phyloP scores from a whole-genome alignment of 2,888 invertebrate genomes.

The Phorcus lineatus region DNA sequence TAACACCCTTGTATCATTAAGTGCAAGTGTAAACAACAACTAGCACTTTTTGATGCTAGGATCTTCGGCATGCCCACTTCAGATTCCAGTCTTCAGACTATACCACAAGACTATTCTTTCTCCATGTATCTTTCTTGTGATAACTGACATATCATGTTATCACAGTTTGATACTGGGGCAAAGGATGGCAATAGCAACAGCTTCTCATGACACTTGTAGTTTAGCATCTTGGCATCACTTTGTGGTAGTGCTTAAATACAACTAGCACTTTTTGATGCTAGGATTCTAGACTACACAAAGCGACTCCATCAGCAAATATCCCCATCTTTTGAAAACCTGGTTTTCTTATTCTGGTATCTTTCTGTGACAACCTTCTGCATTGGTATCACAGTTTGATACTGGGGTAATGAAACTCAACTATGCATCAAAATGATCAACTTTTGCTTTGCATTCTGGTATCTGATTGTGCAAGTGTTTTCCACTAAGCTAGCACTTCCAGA shows the following conservation, averaged over 20 bases:
- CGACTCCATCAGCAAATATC: no score
- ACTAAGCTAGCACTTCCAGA: no score
- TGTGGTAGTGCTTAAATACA: no score
- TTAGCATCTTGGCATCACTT: no score
- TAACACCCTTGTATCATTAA: not conserved
- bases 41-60: constrained; percentile 17
- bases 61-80: not conserved
- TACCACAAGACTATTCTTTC: not conserved
- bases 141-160: not conserved
- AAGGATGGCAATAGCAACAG: not conserved
- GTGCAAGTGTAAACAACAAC: not conserved
- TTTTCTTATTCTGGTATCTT: not conserved
- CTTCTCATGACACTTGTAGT: no score
- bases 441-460: not conserved
- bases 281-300: no score
- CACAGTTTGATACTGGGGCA: constrained; percentile 19
- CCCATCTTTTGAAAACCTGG: not conserved
- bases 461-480: no score
- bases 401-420: not conserved
- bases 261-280: no score
- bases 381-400: constrained; percentile 20
- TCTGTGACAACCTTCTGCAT: not conserved
- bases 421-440: not conserved
- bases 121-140: constrained; percentile 21
- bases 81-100: no score